A percentile compares a stretch with the other conserved stretches of the same genome.
Conservation (phyloP, 2,797 vertebrate species). For the Columba guinea region DNA sequence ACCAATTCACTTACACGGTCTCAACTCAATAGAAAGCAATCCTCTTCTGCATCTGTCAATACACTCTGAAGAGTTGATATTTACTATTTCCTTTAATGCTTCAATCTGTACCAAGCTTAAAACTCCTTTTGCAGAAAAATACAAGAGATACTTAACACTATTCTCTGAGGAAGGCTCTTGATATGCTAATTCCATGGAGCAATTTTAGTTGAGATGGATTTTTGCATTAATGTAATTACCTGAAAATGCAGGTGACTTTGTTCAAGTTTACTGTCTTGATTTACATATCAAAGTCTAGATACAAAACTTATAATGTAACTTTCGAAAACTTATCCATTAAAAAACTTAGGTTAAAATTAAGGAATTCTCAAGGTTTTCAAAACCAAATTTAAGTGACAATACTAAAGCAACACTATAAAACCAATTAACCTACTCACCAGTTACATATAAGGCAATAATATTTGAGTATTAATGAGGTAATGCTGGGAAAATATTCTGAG, state of each 20-base stretch:
- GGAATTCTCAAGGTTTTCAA: neutral
- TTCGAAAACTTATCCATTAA: constrained; percentile 32
- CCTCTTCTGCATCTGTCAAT: constrained; percentile 17
- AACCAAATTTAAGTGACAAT: neutral
- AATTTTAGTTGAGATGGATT: constrained; percentile 43
- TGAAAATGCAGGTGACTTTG: constrained; percentile 64
- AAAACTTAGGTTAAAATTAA: neutral
- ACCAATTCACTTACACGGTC: neutral
- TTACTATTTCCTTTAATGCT: constrained; percentile 23
- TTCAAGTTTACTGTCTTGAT: constrained; percentile 53
- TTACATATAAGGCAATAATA: neutral
- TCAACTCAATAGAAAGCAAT: neutral
- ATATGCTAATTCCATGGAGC: constrained; percentile 57
- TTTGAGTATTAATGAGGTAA: constrained; percentile 3
- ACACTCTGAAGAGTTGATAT: constrained; percentile 23
- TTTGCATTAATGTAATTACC: constrained; percentile 67
- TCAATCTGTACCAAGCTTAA: constrained; percentile 9
- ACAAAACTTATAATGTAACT: constrained; percentile 27
- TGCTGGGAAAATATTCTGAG: neutral
- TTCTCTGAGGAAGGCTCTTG: constrained; percentile 59
- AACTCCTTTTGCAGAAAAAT: constrained; percentile 6
- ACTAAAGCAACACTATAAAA: constrained; percentile 1
- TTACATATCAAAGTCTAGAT: constrained; percentile 65
- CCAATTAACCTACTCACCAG: constrained; percentile 1
- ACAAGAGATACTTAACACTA: constrained; percentile 19